Evolutionary conservation across 2,888 invertebrate species (phyloP).

Genomic region (Thereva nobilitata): DNA sequence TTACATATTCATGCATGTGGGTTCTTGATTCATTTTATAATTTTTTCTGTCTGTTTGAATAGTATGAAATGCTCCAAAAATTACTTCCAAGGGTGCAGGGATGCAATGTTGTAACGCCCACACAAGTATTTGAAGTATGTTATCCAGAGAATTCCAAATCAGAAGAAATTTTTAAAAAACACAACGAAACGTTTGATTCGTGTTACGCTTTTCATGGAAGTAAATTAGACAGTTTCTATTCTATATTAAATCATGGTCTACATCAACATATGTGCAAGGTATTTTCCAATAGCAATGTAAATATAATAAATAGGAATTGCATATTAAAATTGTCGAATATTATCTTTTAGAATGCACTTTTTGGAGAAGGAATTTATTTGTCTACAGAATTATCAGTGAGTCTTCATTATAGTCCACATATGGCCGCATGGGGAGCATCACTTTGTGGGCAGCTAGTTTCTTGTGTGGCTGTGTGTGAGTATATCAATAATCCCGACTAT

Average conservation of each 20-base stretch:
- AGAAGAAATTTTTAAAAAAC: slow-evolving; percentile 61
- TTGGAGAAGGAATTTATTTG: slow-evolving; percentile 76
- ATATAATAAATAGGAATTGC: background rate
- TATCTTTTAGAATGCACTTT: slow-evolving; percentile 62
- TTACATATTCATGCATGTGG: too few species aligned
- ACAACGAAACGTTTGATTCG: slow-evolving; percentile 62
- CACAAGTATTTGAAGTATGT: slow-evolving; percentile 70
- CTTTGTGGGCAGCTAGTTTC: slow-evolving; percentile 74
- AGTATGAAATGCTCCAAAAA: slow-evolving; percentile 57
- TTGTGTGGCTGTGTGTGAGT: slow-evolving; percentile 79
- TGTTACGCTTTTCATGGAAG: slow-evolving; percentile 81
- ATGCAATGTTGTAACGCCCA: slow-evolving; percentile 61
- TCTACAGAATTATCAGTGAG: slow-evolving; percentile 75
- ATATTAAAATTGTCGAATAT: background rate
- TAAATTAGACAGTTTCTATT: slow-evolving; percentile 79
- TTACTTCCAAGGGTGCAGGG: slow-evolving; percentile 61
- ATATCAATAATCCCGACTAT: slow-evolving; percentile 71
- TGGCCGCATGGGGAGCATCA: slow-evolving; percentile 77
- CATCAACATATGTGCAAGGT: slow-evolving; percentile 74
- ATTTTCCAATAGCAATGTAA: slow-evolving; percentile 30
- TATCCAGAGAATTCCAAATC: slow-evolving; percentile 62
- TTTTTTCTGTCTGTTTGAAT: too few species aligned
- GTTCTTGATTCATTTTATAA: too few species aligned
- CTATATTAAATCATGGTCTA: slow-evolving; percentile 76
- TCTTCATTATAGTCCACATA: slow-evolving; percentile 72